phyloP scores from a whole-genome alignment of 2,797 vertebrate genomes.

The Pelochelys cantorii region DNA sequence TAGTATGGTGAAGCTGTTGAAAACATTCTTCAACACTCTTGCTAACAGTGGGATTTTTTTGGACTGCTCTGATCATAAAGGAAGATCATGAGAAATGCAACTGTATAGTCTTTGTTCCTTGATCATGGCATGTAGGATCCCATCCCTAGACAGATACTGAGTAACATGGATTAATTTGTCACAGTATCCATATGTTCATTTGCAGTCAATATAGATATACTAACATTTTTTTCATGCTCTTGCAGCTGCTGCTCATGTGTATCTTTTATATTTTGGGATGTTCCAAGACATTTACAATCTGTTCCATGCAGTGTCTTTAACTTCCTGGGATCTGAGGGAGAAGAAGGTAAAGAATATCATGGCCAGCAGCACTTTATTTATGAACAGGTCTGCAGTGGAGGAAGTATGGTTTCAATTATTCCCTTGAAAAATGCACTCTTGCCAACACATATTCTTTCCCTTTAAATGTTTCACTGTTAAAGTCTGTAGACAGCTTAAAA shows the following conservation, averaged over 20 bases:
- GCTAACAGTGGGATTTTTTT: not conserved
- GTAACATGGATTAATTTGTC: not conserved
- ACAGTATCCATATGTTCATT: not conserved
- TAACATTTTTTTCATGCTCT: not conserved
- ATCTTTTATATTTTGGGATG: not conserved
- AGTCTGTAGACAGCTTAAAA: not conserved
- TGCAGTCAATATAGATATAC: not conserved
- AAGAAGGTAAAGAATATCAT: not conserved
- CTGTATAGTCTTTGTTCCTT: not conserved
- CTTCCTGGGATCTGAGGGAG: not conserved
- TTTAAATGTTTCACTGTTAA: slow-evolving; percentile 18
- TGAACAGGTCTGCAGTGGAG: not conserved
- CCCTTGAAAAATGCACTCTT: not conserved
- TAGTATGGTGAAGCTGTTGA: not conserved
- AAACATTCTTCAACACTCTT: not conserved
- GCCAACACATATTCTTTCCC: not conserved
- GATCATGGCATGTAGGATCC: not conserved
- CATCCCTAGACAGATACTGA: not conserved
- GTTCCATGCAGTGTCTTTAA: not conserved
- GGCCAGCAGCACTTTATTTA: not conserved
- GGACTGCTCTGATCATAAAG: not conserved
- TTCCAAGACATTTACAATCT: not conserved
- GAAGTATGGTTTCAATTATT: slow-evolving; percentile 17
- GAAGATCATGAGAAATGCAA: not conserved
- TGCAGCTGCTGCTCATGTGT: not conserved